Evolutionary conservation across 2,797 vertebrate species (phyloP).

Genomic region (Peromyscus aztecus): DNA sequence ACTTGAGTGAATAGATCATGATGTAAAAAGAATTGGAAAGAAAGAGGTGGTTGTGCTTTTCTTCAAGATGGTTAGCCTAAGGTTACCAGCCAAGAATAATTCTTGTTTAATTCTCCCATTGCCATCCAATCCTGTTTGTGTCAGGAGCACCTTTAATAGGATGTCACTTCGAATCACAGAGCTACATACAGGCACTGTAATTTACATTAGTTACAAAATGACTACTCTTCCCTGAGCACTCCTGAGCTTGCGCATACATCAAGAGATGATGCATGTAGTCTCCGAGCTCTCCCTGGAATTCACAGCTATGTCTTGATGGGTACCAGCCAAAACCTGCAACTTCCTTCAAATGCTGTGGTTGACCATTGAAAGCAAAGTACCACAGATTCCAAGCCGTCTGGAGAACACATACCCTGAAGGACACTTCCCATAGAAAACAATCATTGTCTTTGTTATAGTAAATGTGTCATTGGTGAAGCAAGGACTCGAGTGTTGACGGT

Average conservation of each 20-base stretch:
- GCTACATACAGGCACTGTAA: slow-evolving; percentile 15
- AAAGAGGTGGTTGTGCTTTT: background rate
- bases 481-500: background rate
- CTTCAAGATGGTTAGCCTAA: slow-evolving; percentile 61
- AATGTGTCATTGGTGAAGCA: background rate
- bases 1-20: background rate
- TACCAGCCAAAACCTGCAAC: background rate
- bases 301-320: background rate
- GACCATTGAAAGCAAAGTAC: background rate
- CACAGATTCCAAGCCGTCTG: background rate
- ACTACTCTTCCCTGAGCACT: slow-evolving; percentile 45
- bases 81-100: slow-evolving; percentile 73
- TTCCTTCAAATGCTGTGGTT: background rate
- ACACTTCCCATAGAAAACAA: background rate
- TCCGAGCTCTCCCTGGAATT: background rate
- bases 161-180: slow-evolving; percentile 71
- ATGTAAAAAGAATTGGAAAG: background rate
- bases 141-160: slow-evolving; percentile 69
- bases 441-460: background rate
- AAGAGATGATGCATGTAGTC: background rate
- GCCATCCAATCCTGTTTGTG: slow-evolving; percentile 63
- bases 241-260: background rate
- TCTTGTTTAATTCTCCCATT: slow-evolving; percentile 69
- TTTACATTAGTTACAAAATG: slow-evolving; percentile 62
- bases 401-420: background rate